These are phyloP conservation scores for Lagenorhynchus albirostris DNA, from an alignment of 2,113 vertebrate genomes.

Conservation along the genomic window DNA sequence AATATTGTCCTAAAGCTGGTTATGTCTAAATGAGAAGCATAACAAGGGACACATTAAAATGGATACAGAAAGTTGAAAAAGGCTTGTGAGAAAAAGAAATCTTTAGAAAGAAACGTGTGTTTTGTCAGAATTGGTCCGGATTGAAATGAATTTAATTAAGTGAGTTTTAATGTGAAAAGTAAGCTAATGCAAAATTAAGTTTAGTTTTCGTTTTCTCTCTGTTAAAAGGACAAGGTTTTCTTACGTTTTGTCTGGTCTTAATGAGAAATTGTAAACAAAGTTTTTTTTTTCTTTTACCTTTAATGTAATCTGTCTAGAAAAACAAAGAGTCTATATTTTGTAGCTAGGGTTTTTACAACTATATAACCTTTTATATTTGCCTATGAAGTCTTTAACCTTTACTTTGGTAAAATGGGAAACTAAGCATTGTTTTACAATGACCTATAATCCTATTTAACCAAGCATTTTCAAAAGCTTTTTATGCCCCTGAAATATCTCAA, in stretches of 20 bases:
- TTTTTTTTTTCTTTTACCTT: not conserved
- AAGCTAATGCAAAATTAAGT: not conserved
- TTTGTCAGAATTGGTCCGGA: not conserved
- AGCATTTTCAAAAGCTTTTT: not conserved
- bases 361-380: not conserved
- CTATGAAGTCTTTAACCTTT: not conserved
- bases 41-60: not conserved
- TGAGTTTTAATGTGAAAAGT: not conserved
- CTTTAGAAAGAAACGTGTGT: not conserved
- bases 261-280: not conserved
- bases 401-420: not conserved
- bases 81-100: not conserved
- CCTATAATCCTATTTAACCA: not conserved
- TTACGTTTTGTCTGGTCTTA: not conserved
- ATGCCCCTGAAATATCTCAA: not conserved
- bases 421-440: not conserved
- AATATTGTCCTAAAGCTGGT: not conserved
- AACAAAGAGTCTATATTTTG: not conserved
- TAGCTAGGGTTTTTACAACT: not conserved
- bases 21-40: not conserved
- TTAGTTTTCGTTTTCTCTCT: not conserved
- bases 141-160: not conserved
- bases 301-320: not conserved
- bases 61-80: not conserved
- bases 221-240: not conserved